Evolutionary conservation across 2,888 invertebrate species (phyloP).

Genomic region (Apoda limacodes): DNA sequence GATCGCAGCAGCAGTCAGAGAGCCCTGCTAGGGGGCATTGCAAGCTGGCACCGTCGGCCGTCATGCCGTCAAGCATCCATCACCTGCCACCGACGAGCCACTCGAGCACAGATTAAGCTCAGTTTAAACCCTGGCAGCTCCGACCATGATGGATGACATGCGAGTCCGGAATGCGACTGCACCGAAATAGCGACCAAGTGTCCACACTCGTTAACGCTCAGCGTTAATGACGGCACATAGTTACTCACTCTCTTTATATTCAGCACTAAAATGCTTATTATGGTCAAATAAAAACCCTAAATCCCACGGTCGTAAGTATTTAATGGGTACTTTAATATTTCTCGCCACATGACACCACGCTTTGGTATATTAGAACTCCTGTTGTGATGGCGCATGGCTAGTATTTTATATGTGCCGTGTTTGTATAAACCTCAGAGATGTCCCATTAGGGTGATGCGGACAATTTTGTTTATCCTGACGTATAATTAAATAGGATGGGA

Average conservation of each 20-base stretch:
- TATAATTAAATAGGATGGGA: slow-evolving; percentile 63
- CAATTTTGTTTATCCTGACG: slow-evolving; percentile 48
- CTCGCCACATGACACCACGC: slow-evolving; percentile 35
- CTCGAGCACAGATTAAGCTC: slow-evolving; percentile 43
- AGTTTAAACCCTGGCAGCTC: slow-evolving; percentile 53
- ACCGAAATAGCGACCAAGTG: slow-evolving; percentile 42
- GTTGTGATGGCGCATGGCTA: slow-evolving; percentile 58
- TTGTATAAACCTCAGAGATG: slow-evolving; percentile 52
- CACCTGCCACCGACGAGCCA: slow-evolving; percentile 45
- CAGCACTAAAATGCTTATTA: slow-evolving; percentile 26
- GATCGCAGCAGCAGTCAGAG: too few relatives aligned
- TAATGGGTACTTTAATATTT: slow-evolving; percentile 37
- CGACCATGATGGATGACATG: slow-evolving; percentile 51
- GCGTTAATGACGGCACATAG: slow-evolving; percentile 38
- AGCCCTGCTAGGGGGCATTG: too few relatives aligned
- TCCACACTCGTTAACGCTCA: slow-evolving; percentile 39
- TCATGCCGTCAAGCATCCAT: slow-evolving; percentile 51
- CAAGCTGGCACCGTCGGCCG: slow-evolving; percentile 30
- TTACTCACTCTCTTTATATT: slow-evolving; percentile 28
- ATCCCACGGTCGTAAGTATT: slow-evolving; percentile 40
- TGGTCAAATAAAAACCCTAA: slow-evolving; percentile 19
- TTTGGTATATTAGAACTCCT: slow-evolving; percentile 54
- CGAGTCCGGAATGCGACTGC: slow-evolving; percentile 37
- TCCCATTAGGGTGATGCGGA: slow-evolving; percentile 57
- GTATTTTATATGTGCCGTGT: slow-evolving; percentile 42